Evolutionary conservation across 2,113 vertebrate species (phyloP).

Genomic region (Nycticryphes semicollaris): DNA sequence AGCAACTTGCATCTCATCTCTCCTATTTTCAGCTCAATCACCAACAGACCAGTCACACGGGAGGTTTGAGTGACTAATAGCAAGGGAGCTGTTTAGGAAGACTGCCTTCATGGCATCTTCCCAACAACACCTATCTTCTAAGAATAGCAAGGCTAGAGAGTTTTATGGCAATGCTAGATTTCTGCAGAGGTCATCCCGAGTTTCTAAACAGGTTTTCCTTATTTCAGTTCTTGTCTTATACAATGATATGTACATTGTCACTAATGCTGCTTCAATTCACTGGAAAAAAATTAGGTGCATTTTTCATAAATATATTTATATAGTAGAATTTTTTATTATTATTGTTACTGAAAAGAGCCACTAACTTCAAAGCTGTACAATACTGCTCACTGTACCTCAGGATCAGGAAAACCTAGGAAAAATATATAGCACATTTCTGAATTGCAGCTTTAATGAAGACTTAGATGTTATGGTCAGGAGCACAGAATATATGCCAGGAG

Average conservation of each 20-base stretch:
- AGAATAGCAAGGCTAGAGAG: not conserved
- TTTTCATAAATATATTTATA: not conserved
- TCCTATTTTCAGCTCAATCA: not conserved
- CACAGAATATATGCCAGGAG: not conserved
- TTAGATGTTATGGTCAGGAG: not conserved
- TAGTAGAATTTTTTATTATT: not conserved
- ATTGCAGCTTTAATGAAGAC: not conserved
- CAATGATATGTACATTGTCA: not conserved
- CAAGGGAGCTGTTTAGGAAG: not conserved
- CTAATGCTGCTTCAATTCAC: not conserved
- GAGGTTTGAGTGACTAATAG: not conserved
- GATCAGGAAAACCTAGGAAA: not conserved
- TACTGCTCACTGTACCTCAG: not conserved
- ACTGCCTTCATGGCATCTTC: not conserved
- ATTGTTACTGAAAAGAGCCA: not conserved
- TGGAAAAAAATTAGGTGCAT: not conserved
- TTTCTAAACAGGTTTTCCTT: not conserved
- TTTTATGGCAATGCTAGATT: not conserved
- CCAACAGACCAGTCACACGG: not conserved
- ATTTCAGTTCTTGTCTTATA: not conserved
- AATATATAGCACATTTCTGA: not conserved
- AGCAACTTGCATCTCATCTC: slow-evolving; percentile 44
- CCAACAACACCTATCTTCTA: not conserved
- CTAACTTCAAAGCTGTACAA: not conserved
- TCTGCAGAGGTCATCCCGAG: not conserved